Evolutionary conservation across 2,113 vertebrate species (phyloP).

Genomic region (Xenus cinereus): DNA sequence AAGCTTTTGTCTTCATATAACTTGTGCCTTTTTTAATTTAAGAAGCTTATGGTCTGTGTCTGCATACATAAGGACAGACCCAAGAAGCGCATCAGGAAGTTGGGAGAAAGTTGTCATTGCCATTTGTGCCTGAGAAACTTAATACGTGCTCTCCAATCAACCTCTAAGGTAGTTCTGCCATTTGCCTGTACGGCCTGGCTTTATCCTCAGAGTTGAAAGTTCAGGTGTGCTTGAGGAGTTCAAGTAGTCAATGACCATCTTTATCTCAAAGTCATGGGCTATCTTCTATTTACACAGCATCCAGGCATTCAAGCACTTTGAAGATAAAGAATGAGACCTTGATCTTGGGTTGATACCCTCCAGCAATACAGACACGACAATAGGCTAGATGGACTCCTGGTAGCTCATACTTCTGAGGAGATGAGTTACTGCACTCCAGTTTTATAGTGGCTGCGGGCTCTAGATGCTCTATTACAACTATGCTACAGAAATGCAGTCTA

Average conservation of each 20-base stretch:
- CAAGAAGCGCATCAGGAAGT: not conserved
- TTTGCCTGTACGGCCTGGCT: not conserved
- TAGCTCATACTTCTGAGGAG: not conserved
- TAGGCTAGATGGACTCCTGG: not conserved
- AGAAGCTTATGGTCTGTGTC: not conserved
- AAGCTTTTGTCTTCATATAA: not conserved
- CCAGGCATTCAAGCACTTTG: not conserved
- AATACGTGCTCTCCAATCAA: fast-evolving
- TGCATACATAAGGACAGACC: not conserved
- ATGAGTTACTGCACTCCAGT: not conserved
- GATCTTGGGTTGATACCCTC: not conserved
- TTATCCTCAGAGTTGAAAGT: not conserved
- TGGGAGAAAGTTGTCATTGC: not conserved
- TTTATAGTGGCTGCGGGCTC: not conserved
- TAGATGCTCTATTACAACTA: not conserved
- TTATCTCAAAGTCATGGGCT: not conserved
- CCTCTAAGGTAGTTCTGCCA: not conserved
- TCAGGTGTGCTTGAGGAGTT: not conserved
- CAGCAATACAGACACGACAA: not conserved
- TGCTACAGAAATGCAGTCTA: not conserved
- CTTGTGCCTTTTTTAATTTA: not conserved
- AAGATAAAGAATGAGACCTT: slow-evolving; percentile 6
- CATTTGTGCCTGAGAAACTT: not conserved
- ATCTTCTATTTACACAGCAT: not conserved
- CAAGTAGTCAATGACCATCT: not conserved